phyloP scores from a whole-genome alignment of 1,140 invertebrate genomes.

The Gonioctena quinquepunctata region DNA sequence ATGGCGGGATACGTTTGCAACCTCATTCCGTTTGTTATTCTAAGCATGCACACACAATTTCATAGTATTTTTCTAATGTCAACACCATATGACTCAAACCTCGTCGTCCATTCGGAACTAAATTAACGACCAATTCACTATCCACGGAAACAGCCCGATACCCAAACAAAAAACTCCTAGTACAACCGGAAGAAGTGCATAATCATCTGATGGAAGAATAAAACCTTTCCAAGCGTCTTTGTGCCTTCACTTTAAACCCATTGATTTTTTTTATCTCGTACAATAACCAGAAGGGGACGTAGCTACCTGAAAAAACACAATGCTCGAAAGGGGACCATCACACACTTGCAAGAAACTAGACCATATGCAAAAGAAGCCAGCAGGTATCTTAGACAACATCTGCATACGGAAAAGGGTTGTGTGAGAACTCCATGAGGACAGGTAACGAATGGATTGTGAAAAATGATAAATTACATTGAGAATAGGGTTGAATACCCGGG shows the following conservation, averaged over 20 bases:
- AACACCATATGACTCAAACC: too few relatives aligned
- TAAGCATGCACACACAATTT: too few relatives aligned
- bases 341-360: slow-evolving; percentile 34
- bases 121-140: neutral
- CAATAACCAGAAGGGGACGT: slow-evolving; percentile 21
- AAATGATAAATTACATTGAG: slow-evolving; percentile 51
- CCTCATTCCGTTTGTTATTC: too few relatives aligned
- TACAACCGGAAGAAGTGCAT: slow-evolving; percentile 21
- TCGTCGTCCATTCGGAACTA: neutral
- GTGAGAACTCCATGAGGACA: slow-evolving; percentile 39
- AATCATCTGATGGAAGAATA: slow-evolving; percentile 12
- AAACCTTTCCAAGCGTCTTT: neutral
- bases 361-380: slow-evolving; percentile 47
- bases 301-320: slow-evolving; percentile 32
- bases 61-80: too few relatives aligned
- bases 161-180: neutral
- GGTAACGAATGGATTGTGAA: slow-evolving; percentile 46
- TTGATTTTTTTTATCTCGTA: slow-evolving; percentile 30
- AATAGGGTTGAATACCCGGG: slow-evolving; percentile 28
- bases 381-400: slow-evolving; percentile 46
- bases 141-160: neutral
- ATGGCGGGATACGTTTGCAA: too few relatives aligned
- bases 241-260: slow-evolving; percentile 14
- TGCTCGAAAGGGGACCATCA: slow-evolving; percentile 26
- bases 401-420: slow-evolving; percentile 33